These are phyloP conservation scores for Stegophylla sp. DNA, from an alignment of 2,888 invertebrate species.

Conservation along the genomic window DNA sequence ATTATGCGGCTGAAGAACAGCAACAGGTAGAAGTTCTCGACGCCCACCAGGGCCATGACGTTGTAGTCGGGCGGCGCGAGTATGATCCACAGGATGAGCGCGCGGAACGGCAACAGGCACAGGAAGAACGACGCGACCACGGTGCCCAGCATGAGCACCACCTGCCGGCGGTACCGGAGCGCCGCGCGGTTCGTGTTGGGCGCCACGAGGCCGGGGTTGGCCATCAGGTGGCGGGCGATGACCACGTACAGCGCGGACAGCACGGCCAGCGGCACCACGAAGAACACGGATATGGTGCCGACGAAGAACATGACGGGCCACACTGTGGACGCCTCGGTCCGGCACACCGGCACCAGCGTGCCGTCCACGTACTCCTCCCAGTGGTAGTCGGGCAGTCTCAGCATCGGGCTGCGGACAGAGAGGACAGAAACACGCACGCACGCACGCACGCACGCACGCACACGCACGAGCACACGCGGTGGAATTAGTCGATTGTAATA, in stretches of 20 bases:
- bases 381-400: slow-evolving; percentile 78
- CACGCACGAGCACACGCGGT: slow-evolving; percentile 19
- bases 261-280: slow-evolving; percentile 81
- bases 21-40: slow-evolving; percentile 81
- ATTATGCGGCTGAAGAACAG: slow-evolving; percentile 85
- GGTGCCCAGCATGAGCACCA: slow-evolving; percentile 85
- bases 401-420: slow-evolving; percentile 75
- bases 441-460: background rate
- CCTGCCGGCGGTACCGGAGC: slow-evolving; percentile 62
- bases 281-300: slow-evolving; percentile 81
- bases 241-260: slow-evolving; percentile 83
- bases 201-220: slow-evolving; percentile 75
- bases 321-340: slow-evolving; percentile 78
- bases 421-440: slow-evolving; percentile 7
- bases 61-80: slow-evolving; percentile 73
- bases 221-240: slow-evolving; percentile 85
- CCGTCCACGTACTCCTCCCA: slow-evolving; percentile 77
- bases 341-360: slow-evolving; percentile 77
- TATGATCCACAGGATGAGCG: slow-evolving; percentile 86
- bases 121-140: slow-evolving; percentile 90
- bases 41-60: slow-evolving; percentile 75
- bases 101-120: slow-evolving; percentile 86
- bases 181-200: slow-evolving; percentile 66
- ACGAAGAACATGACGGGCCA: slow-evolving; percentile 84
- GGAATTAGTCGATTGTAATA: background rate